phyloP scores from a whole-genome alignment of 2,888 invertebrate genomes.

The Plebejus argus region DNA sequence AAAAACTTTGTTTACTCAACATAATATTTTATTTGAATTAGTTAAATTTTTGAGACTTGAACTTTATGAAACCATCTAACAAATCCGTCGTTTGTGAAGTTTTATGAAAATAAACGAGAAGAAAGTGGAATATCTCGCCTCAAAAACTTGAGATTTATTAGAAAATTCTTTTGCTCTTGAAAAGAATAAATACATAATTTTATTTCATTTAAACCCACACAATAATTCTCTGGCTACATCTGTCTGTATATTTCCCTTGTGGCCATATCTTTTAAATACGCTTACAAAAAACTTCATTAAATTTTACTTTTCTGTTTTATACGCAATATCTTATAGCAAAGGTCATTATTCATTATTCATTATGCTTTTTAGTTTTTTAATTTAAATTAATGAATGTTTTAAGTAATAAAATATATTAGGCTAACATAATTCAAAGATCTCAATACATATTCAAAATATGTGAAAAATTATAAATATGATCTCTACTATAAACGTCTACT shows the following conservation, averaged over 20 bases:
- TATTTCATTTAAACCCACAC: slow-evolving; percentile 14
- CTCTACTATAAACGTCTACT: no score
- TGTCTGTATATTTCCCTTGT: slow-evolving; percentile 11
- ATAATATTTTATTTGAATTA: background rate
- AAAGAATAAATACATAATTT: background rate
- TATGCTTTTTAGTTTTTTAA: no score
- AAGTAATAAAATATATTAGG: background rate
- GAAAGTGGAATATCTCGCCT: background rate
- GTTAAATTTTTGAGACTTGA: background rate
- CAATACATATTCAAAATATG: no score
- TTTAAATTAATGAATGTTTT: background rate
- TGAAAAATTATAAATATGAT: no score
- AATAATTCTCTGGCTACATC: background rate
- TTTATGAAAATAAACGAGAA: background rate
- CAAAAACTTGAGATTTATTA: background rate
- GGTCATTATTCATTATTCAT: background rate
- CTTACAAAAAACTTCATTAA: background rate
- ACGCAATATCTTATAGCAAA: background rate
- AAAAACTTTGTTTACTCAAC: no score
- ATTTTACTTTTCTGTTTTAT: background rate
- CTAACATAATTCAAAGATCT: no score
- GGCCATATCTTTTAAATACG: background rate
- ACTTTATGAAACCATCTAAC: background rate
- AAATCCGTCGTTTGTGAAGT: background rate
- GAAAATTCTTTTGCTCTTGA: background rate